Evolutionary conservation across 2,113 vertebrate genomes (phyloP).

Genomic region (Alaudala cheleensis): DNA sequence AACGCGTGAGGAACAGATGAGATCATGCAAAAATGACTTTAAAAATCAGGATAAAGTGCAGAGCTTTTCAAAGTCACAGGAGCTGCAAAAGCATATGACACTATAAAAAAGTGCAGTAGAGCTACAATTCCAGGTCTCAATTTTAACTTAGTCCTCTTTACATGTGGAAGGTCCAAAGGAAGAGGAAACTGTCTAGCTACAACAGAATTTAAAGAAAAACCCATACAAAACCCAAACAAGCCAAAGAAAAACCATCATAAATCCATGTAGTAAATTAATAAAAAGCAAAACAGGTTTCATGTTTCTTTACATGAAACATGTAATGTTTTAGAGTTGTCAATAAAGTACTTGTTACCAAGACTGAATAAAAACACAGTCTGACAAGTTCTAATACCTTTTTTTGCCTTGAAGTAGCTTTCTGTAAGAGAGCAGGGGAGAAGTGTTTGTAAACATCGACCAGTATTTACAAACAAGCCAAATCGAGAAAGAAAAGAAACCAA

Average conservation of each 20-base stretch:
- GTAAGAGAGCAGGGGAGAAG: neutral
- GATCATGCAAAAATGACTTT: neutral
- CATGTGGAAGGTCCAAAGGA: neutral
- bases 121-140: neutral
- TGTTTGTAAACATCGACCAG: neutral
- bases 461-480: neutral
- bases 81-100: neutral
- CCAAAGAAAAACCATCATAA: neutral
- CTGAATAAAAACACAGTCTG: neutral
- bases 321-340: neutral
- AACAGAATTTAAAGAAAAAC: neutral
- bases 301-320: neutral
- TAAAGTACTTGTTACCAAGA: neutral
- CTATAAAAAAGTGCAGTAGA: fast-evolving
- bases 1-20: fast-evolving
- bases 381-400: neutral
- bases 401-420: neutral
- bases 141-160: neutral
- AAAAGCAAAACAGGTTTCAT: neutral
- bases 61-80: neutral
- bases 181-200: neutral
- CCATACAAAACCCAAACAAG: neutral
- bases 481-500: neutral
- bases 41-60: neutral
- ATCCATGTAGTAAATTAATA: neutral